A percentile compares a stretch with the other conserved stretches of the same genome.
These are phyloP conservation scores for Trachymyrmex cornetzi DNA, from an alignment of 1,140 invertebrate species.

Conservation along the genomic window DNA sequence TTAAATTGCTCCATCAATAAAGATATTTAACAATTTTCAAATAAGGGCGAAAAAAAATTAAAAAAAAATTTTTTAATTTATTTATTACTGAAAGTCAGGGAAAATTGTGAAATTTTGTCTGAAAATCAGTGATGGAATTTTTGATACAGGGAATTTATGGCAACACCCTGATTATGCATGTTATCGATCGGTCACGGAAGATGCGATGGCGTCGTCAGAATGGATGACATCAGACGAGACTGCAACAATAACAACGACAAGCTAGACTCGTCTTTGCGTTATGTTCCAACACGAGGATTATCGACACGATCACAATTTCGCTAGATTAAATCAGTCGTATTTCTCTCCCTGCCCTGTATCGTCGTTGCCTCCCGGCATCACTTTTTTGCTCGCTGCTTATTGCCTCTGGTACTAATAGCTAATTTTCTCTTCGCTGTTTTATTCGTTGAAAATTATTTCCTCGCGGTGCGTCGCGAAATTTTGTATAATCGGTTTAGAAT, in stretches of 20 bases:
- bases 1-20: too few relatives aligned
- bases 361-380: neutral
- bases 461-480: neutral
- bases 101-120: too few relatives aligned
- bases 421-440: constrained; percentile 15
- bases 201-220: constrained; percentile 8
- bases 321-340: constrained; percentile 38
- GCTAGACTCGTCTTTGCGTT: neutral
- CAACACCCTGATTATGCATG: neutral
- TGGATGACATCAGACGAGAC: constrained; percentile 14
- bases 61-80: too few relatives aligned
- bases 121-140: too few relatives aligned
- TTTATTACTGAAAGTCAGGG: too few relatives aligned
- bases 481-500: neutral
- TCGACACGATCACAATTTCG: constrained; percentile 37
- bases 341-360: neutral
- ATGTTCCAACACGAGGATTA: constrained; percentile 48
- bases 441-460: constrained; percentile 30
- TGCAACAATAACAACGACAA: neutral
- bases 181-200: constrained; percentile 17
- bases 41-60: too few relatives aligned
- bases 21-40: too few relatives aligned
- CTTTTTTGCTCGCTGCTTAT: constrained; percentile 9
- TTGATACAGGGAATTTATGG: too few relatives aligned
- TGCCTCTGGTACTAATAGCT: neutral